phyloP scores from a whole-genome alignment of 1,140 invertebrate species.

The Acyrthosiphon pisum region DNA sequence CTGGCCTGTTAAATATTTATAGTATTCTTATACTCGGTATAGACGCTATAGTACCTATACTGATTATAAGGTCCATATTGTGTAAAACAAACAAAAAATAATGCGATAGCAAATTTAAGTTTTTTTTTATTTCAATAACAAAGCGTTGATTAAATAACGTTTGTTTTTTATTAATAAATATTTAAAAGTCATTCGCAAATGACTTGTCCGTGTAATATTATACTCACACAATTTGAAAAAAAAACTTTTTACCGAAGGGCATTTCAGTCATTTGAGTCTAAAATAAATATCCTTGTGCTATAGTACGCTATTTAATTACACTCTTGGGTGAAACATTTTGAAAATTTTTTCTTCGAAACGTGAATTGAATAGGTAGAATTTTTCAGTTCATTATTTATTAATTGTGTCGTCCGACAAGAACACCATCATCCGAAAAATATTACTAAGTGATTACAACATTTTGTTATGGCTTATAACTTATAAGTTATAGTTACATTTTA shows the following conservation, averaged over 20 bases:
- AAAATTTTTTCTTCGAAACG: not conserved
- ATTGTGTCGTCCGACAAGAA: not conserved
- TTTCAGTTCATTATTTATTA: not conserved
- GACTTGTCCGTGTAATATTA: not conserved
- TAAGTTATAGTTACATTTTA: not conserved
- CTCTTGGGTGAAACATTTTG: too few relatives aligned
- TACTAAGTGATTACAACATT: not conserved
- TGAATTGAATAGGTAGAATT: not conserved
- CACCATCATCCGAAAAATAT: not conserved
- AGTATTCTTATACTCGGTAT: too few relatives aligned
- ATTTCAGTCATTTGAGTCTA: not conserved
- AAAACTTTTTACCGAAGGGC: not conserved
- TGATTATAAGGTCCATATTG: too few relatives aligned
- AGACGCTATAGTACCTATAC: too few relatives aligned
- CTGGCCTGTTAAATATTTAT: too few relatives aligned
- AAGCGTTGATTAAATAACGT: not conserved
- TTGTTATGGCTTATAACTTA: not conserved
- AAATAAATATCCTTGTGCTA: not conserved
- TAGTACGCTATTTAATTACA: not conserved
- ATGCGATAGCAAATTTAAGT: not conserved
- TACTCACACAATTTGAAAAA: not conserved
- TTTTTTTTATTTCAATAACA: constrained; percentile 12
- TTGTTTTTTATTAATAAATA: not conserved
- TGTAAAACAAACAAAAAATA: too few relatives aligned
- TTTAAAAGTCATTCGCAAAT: not conserved